A percentile compares a stretch with the other conserved stretches of the same genome.
These are phyloP conservation scores for Yponomeuta plumbellus DNA, from an alignment of 2,888 invertebrate species.

Conservation along the genomic window DNA sequence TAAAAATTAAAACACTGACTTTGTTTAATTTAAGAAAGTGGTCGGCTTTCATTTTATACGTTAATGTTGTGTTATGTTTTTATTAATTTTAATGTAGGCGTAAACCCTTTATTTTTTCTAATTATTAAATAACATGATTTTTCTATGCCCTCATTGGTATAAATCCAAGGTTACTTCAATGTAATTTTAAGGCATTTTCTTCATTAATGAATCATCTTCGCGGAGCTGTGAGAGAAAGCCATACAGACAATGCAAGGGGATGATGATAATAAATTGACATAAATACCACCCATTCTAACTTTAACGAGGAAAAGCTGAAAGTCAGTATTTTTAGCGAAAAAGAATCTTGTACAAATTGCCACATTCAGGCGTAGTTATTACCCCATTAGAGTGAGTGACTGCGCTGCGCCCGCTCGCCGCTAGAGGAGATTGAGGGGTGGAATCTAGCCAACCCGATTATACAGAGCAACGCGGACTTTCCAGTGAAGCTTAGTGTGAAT, in stretches of 20 bases:
- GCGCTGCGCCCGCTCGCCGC: conserved; percentile 30
- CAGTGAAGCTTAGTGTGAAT: neutral
- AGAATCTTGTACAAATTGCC: conserved; percentile 54
- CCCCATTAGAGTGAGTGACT: conserved; percentile 55
- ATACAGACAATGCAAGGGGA: neutral
- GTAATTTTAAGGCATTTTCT: too few relatives aligned
- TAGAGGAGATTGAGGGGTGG: conserved; percentile 51
- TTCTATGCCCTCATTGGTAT: too few relatives aligned
- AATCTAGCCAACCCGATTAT: conserved; percentile 43
- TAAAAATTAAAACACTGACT: too few relatives aligned
- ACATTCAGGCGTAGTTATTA: conserved; percentile 59
- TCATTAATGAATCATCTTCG: neutral
- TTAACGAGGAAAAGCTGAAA: conserved; percentile 2
- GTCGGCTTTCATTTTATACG: too few relatives aligned
- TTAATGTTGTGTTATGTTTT: too few relatives aligned
- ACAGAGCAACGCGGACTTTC: neutral
- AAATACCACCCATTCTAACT: neutral
- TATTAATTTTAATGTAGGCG: too few relatives aligned
- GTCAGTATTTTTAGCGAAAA: conserved; percentile 34
- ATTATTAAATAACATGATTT: too few relatives aligned
- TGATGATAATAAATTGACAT: neutral
- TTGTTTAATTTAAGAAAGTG: too few relatives aligned
- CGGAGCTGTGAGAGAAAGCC: neutral
- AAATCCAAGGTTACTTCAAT: too few relatives aligned
- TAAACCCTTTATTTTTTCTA: too few relatives aligned